Conservation (phyloP, 2,797 vertebrate genomes). For the Gambusia yucatana region DNA sequence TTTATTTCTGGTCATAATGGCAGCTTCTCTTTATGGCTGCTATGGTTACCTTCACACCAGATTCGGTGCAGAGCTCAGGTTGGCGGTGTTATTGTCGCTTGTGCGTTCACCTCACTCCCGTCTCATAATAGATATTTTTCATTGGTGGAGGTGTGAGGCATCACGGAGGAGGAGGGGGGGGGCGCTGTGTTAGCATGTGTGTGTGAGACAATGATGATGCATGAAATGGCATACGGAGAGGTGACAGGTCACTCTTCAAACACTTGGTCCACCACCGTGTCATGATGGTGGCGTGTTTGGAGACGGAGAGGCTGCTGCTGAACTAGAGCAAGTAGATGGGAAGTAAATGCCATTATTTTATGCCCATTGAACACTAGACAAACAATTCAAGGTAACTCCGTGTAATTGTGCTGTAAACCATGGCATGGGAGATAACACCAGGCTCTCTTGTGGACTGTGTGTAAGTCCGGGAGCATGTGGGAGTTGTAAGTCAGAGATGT, state of each 20-base stretch:
- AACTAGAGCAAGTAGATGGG: conserved; percentile 25
- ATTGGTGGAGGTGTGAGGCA: conserved; percentile 55
- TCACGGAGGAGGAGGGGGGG: conserved; percentile 26
- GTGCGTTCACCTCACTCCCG: conserved; percentile 55
- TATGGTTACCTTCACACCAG: conserved; percentile 82
- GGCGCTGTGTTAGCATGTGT: conserved; percentile 6
- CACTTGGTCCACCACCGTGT: conserved; percentile 20
- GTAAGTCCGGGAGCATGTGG: conserved; percentile 38
- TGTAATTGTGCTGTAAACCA: conserved; percentile 48
- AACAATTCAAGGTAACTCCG: conserved; percentile 30
- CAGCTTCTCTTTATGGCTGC: conserved; percentile 75
- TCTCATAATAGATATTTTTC: conserved; percentile 52
- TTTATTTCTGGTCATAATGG: conserved; percentile 79
- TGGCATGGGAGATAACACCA: conserved; percentile 32
- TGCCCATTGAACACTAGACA: conserved; percentile 40
- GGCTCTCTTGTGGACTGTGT: conserved; percentile 8
- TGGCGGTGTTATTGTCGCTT: conserved; percentile 67
- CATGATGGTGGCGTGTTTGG: conserved; percentile 21
- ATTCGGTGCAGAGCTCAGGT: conserved; percentile 63
- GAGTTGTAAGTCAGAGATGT: conserved; percentile 37
- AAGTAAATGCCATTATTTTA: conserved; percentile 34
- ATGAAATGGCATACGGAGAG: conserved; percentile 36
- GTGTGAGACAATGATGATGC: conserved; percentile 35
- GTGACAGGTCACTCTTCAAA: conserved; percentile 14
- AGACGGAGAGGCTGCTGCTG: not conserved